These are phyloP conservation scores for Henricia sp. DNA, from an alignment of 53 echinoderm and acorn worm species.

Conservation along the genomic window DNA sequence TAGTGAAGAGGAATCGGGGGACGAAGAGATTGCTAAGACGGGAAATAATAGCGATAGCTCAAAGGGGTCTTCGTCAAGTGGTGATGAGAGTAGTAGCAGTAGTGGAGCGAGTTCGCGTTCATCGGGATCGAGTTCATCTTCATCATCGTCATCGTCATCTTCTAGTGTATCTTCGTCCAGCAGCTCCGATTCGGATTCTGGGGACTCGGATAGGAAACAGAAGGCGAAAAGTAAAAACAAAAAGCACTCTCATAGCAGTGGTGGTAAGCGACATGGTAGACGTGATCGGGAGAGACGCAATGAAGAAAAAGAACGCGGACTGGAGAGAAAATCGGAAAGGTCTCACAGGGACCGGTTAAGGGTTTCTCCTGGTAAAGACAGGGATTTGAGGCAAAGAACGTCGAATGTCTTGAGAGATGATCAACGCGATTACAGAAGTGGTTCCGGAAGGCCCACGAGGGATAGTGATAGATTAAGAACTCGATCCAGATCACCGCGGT, in stretches of 20 bases:
- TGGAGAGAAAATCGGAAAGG: slow-evolving; percentile 19
- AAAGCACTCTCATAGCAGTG: slow-evolving; percentile 2
- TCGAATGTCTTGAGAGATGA: background rate
- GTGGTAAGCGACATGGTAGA: background rate
- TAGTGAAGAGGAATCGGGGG: slow-evolving; percentile 25
- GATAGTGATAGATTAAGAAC: slow-evolving; percentile 39
- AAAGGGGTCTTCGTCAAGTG: slow-evolving; percentile 15
- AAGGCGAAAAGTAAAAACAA: background rate
- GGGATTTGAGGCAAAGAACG: slow-evolving; percentile 23
- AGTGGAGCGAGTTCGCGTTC: slow-evolving; percentile 46
- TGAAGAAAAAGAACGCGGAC: slow-evolving; percentile 6
- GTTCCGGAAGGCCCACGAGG: background rate
- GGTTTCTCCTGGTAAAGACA: background rate
- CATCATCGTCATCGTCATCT: slow-evolving; percentile 62
- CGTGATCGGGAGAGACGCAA: background rate
- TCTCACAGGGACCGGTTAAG: slow-evolving; percentile 26
- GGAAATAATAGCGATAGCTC: slow-evolving; percentile 21
- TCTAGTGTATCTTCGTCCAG: slow-evolving; percentile 44
- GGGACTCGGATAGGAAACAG: slow-evolving; percentile 25
- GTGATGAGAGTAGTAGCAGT: slow-evolving; percentile 33
- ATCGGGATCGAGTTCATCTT: slow-evolving; percentile 56
- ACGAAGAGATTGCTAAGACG: background rate
- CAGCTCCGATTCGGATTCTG: slow-evolving; percentile 55
- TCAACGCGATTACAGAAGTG: slow-evolving; percentile 1
- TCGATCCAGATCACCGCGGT: slow-evolving; percentile 45